phyloP scores from a whole-genome alignment of 2,113 vertebrate species.

The Carollia perspicillata region DNA sequence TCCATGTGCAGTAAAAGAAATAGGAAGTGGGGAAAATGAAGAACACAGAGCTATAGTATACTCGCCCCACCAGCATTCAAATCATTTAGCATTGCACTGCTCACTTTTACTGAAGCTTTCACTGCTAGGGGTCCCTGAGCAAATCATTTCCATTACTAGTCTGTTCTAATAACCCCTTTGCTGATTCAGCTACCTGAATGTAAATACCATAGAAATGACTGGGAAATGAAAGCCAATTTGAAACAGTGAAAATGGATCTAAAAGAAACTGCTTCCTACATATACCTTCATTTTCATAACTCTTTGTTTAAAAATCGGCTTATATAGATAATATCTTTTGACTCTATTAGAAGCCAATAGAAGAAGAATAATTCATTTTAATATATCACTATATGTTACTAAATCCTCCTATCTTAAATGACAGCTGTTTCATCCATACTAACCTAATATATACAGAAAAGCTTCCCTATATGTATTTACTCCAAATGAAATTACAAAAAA shows the following conservation, averaged over 20 bases:
- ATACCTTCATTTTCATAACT: conserved; percentile 14
- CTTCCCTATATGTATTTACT: not conserved
- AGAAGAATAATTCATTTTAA: conserved; percentile 16
- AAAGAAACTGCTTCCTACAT: conserved; percentile 27
- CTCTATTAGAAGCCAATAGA: not conserved
- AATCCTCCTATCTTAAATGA: conserved; percentile 16
- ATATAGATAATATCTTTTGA: conserved; percentile 24
- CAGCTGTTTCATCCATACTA: conserved; percentile 25
- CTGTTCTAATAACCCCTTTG: conserved; percentile 51
- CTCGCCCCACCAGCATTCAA: not conserved
- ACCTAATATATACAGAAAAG: not conserved
- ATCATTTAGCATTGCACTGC: not conserved
- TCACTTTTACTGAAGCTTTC: not conserved
- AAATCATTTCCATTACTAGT: conserved; percentile 46
- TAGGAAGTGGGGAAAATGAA: not conserved
- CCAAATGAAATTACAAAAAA: conserved; percentile 7
- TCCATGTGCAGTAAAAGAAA: not conserved
- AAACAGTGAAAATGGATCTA: conserved; percentile 34
- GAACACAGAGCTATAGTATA: not conserved
- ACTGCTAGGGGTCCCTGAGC: not conserved
- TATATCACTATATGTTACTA: not conserved
- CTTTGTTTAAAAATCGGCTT: conserved; percentile 57
- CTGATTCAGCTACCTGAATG: conserved; percentile 55
- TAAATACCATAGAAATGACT: conserved; percentile 58
- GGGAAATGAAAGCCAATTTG: conserved; percentile 40